A percentile compares a stretch with the other conserved stretches of the same genome.
These are phyloP conservation scores for Rhinolophus ferrumequinum DNA, from an alignment of 2,113 vertebrate species.

Conservation along the genomic window DNA sequence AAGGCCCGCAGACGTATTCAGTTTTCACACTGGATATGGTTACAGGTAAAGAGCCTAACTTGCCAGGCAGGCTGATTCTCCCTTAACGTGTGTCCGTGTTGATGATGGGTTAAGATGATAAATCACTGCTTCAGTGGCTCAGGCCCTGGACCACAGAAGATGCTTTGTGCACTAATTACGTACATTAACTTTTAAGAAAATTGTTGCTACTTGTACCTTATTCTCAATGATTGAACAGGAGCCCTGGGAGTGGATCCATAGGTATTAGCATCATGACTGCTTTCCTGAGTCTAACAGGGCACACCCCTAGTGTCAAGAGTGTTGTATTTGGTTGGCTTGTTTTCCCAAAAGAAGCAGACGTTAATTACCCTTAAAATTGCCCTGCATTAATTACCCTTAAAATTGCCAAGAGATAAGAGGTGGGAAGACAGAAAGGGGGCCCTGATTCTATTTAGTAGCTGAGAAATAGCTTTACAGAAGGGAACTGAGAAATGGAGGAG, in stretches of 20 bases:
- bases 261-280: background rate
- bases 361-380: background rate
- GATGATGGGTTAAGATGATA: rapidly evolving
- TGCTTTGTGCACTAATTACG: background rate
- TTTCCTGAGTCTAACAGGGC: too few species aligned
- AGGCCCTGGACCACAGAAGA: background rate
- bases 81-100: too few species aligned
- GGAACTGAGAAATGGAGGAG: background rate
- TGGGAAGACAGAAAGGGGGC: background rate
- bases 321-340: background rate
- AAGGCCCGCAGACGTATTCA: background rate
- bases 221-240: background rate
- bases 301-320: background rate
- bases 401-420: background rate
- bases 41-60: background rate
- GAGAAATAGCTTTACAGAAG: background rate
- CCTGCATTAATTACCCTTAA: background rate
- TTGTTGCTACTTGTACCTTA: background rate
- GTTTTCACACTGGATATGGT: background rate
- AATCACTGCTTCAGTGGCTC: background rate
- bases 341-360: background rate
- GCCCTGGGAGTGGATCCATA: background rate
- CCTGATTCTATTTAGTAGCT: background rate
- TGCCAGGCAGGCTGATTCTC: background rate
- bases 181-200: background rate